Conservation (phyloP, 2,113 vertebrate species). For the Bubo bubo region DNA sequence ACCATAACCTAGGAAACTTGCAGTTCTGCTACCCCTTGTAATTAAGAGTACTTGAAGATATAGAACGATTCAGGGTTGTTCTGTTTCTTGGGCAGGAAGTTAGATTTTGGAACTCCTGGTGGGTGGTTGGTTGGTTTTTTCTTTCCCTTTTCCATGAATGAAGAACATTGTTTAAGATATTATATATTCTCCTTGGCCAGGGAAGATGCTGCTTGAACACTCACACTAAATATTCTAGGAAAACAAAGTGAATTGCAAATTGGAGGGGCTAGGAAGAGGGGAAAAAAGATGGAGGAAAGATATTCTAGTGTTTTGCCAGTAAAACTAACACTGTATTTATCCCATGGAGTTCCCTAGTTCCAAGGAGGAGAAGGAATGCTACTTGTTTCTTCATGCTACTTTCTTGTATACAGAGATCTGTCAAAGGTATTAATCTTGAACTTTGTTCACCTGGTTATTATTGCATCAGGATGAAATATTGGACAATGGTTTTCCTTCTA, state of each 20-base stretch:
- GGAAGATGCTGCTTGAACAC: background rate
- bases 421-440: background rate
- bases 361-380: background rate
- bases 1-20: background rate
- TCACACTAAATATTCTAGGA: background rate
- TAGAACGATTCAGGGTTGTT: background rate
- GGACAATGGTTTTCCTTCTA: background rate
- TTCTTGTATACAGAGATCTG: background rate
- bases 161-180: background rate
- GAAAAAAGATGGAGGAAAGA: background rate
- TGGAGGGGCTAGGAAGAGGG: background rate
- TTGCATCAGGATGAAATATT: background rate
- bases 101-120: background rate
- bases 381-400: background rate
- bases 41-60: background rate
- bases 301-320: background rate
- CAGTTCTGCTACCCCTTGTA: background rate
- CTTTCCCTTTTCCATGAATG: background rate
- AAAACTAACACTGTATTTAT: background rate
- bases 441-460: background rate
- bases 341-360: background rate
- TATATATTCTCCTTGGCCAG: background rate
- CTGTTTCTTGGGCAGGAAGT: background rate
- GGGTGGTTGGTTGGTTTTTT: background rate
- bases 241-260: background rate